Conservation (phyloP, 2,888 invertebrate genomes). For the Bruchidius siliquastri region DNA sequence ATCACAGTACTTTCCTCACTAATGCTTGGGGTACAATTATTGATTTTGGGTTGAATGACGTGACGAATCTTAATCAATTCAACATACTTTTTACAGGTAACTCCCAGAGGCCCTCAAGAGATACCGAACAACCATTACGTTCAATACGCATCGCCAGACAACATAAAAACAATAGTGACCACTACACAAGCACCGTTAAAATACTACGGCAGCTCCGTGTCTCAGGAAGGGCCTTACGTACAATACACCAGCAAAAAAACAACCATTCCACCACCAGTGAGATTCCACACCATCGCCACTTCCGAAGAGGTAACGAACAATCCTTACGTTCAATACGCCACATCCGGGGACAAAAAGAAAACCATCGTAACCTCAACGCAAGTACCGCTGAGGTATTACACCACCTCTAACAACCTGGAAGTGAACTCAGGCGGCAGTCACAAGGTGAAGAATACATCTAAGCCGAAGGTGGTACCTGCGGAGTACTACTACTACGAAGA, state of each 20-base stretch:
- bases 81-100: not conserved
- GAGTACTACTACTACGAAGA: conserved; percentile 67
- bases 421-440: conserved; percentile 47
- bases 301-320: not conserved
- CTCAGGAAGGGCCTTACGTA: not conserved
- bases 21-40: no score
- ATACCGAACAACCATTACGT: not conserved
- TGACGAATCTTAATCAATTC: no score
- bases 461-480: conserved; percentile 38
- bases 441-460: conserved; percentile 29
- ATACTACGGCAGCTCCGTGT: not conserved
- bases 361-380: conserved; percentile 54
- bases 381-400: conserved; percentile 61
- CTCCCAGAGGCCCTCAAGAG: not conserved
- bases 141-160: not conserved
- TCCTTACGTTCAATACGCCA: not conserved
- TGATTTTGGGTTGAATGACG: no score
- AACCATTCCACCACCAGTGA: not conserved
- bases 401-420: conserved; percentile 51
- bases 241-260: not conserved
- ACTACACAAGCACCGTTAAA: not conserved
- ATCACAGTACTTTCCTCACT: no score
- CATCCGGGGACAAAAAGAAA: conserved; percentile 24
- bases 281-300: not conserved
- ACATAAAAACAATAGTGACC: not conserved